Evolutionary conservation across 2,113 vertebrate genomes (phyloP).

Genomic region (Pyrgilauda ruficollis): DNA sequence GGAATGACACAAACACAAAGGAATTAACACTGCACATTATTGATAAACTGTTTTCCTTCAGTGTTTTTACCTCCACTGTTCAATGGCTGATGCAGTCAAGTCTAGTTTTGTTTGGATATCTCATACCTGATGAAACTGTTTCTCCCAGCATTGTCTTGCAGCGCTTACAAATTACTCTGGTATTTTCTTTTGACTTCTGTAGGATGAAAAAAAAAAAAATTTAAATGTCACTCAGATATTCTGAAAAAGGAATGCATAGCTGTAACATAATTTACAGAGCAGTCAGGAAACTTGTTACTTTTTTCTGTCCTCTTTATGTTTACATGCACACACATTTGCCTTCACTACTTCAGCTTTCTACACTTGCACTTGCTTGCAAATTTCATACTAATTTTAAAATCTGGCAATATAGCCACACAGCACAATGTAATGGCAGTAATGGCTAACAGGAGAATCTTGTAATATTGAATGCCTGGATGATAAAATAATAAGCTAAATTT

Average conservation of each 20-base stretch:
- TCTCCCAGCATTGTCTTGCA: conserved; percentile 88
- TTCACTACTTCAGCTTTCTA: background rate
- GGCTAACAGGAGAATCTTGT: background rate
- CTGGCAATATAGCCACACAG: background rate
- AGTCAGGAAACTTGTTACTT: conserved; percentile 51
- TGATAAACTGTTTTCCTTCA: background rate
- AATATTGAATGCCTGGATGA: background rate
- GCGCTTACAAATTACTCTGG: conserved; percentile 82
- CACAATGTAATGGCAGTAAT: background rate
- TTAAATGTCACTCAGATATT: conserved; percentile 70
- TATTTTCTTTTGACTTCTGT: conserved; percentile 83
- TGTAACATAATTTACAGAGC: conserved; percentile 40
- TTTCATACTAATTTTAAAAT: background rate
- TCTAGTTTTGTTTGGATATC: background rate
- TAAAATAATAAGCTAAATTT: background rate
- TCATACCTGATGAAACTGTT: conserved; percentile 82
- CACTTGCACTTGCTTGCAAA: background rate
- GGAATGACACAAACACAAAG: background rate
- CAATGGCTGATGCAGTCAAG: background rate
- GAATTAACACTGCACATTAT: background rate
- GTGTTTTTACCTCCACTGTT: background rate
- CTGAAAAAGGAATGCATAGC: conserved; percentile 56
- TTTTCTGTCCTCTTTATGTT: conserved; percentile 44
- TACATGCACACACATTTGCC: background rate
- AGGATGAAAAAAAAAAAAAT: conserved; percentile 72